phyloP scores from a whole-genome alignment of 2,797 vertebrate species.

The Holocentrus rufus region DNA sequence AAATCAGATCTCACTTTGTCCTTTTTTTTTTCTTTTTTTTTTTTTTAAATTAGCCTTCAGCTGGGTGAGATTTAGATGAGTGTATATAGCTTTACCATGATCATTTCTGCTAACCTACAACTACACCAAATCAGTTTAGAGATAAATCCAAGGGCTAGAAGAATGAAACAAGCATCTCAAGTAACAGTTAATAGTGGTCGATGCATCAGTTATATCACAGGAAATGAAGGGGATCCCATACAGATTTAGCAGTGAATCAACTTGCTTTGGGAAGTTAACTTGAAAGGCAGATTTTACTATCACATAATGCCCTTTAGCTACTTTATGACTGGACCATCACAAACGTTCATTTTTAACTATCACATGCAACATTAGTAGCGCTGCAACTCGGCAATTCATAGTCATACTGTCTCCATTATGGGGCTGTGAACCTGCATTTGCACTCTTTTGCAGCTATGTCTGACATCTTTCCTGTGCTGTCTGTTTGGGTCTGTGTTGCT shows the following conservation, averaged over 20 bases:
- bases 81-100: too few species aligned
- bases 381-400: background rate
- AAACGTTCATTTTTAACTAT: conserved; percentile 13
- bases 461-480: background rate
- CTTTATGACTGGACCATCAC: background rate
- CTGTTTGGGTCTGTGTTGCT: too few species aligned
- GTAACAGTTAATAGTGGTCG: background rate
- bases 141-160: too few species aligned
- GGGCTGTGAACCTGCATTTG: background rate
- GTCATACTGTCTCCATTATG: background rate
- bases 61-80: background rate
- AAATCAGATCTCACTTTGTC: background rate
- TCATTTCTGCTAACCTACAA: too few species aligned
- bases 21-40: too few species aligned
- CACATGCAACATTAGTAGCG: conserved; percentile 12
- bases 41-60: too few species aligned
- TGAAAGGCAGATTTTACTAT: conserved; percentile 1
- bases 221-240: background rate
- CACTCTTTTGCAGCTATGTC: too few species aligned
- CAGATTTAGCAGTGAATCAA: background rate
- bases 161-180: too few species aligned
- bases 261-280: background rate
- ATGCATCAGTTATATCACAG: background rate
- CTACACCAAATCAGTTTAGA: too few species aligned
- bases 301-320: conserved; percentile 8